Evolutionary conservation across 1,140 invertebrate genomes (phyloP), one percentile per base, ranked within the genome.

Genomic region (Drosophila tani): DNA sequence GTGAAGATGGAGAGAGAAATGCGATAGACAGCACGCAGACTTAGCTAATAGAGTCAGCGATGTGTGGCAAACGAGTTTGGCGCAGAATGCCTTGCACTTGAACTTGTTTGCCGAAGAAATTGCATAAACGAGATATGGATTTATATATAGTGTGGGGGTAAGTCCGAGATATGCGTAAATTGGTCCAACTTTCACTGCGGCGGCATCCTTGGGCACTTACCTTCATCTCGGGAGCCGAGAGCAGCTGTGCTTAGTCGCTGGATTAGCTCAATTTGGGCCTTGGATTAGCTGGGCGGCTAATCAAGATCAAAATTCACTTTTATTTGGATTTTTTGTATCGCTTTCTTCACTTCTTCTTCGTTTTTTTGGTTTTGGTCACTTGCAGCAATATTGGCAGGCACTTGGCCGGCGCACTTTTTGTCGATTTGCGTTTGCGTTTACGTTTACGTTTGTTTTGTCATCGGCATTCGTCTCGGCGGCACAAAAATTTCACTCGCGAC

Each of bases 401-500:
- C 67, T 78, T 75, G 60, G 46, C 55, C 55, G 45, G 53, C 62
- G 58, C 58, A 74, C 70, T 74, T 50, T 74, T 51, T 68, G 53
- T 55, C 38, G 32, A 41, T 55, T 74, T 60, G 32, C 38, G 56
- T 63, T 60, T 78, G 41, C 75, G 60, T 75, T 81, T 81, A 56
- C 77, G 71, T 79, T 65, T 64, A 43, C 58, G 58, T 81, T 81
- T 77, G 65, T 78, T 79, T 79, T 56, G 76, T 50, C 75, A 74
- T 74, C 70, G 56, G 75, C 75, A 78, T 69, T 69, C 65, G 64
- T 66, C 45, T 56, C 64, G 47, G 75, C 69, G 58, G 58, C 43
- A 60, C 75, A 50, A 41, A 77, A 78, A 78, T 90, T 88, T 88
- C 75, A 85, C 83, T 82, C 83, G 84, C 83, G 65, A 90, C 84